These are phyloP conservation scores for Stomatorhinus ivindoensis DNA, from an alignment of 2,113 vertebrate species.

Conservation along the genomic window DNA sequence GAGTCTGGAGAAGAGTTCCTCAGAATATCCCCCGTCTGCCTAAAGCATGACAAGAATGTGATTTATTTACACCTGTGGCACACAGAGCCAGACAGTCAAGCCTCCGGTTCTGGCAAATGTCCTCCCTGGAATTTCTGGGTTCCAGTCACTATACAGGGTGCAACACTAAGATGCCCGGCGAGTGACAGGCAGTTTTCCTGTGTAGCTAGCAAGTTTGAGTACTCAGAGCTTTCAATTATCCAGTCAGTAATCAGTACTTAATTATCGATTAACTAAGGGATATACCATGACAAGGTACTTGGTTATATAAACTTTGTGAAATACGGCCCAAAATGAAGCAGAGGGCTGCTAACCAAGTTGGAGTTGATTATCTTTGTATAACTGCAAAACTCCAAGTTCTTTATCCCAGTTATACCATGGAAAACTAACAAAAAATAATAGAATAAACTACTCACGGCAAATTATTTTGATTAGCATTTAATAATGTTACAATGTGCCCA, in stretches of 20 bases:
- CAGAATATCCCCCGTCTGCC: not conserved
- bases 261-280: not conserved
- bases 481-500: too few relatives aligned
- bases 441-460: too few relatives aligned
- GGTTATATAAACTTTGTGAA: not conserved
- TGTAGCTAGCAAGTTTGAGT: not conserved
- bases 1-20: not conserved
- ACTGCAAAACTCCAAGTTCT: too few relatives aligned
- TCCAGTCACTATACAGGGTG: not conserved
- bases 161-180: not conserved
- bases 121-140: not conserved
- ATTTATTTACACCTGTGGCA: not conserved
- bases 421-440: too few relatives aligned
- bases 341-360: too few relatives aligned
- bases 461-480: too few relatives aligned
- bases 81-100: not conserved
- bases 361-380: too few relatives aligned
- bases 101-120: not conserved
- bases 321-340: too few relatives aligned
- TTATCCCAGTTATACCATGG: too few relatives aligned
- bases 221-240: not conserved
- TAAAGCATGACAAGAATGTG: not conserved
- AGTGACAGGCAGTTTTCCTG: not conserved
- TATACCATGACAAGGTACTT: not conserved
- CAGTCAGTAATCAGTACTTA: not conserved